Evolutionary conservation across 1,140 invertebrate species (phyloP).

Genomic region (Hylaeus volcanicus): DNA sequence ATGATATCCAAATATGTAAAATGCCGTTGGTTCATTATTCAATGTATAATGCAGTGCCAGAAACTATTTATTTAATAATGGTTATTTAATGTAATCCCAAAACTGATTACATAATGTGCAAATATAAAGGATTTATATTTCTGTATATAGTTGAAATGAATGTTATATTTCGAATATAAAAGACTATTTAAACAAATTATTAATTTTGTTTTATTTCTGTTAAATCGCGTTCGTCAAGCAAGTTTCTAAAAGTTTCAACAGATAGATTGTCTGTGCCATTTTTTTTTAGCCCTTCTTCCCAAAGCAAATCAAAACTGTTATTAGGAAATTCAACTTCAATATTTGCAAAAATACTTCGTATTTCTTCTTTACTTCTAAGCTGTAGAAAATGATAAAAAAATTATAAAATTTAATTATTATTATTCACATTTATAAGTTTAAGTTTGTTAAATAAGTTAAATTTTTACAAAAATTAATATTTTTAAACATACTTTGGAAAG

Average conservation of each 20-base stretch:
- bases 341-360: slow-evolving; percentile 40
- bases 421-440: neutral
- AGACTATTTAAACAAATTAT: neutral
- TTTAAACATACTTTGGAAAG: slow-evolving; percentile 43
- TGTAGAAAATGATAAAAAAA: slow-evolving; percentile 5
- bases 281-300: slow-evolving; percentile 33
- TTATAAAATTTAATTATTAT: neutral
- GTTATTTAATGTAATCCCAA: neutral
- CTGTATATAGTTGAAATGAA: neutral
- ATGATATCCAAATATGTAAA: too few relatives aligned
- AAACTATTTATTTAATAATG: neutral
- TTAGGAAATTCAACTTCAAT: slow-evolving; percentile 41
- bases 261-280: slow-evolving; percentile 8
- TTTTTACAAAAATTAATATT: neutral
- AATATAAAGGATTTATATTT: neutral
- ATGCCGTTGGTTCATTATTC: too few relatives aligned
- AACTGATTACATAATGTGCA: neutral
- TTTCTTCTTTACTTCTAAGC: slow-evolving; percentile 43
- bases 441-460: neutral
- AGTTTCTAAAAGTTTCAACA: slow-evolving; percentile 41
- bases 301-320: slow-evolving; percentile 42
- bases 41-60: too few relatives aligned
- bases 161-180: neutral
- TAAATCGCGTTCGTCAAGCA: slow-evolving; percentile 19
- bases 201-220: neutral